These are phyloP conservation scores for cat (Felis catus) DNA, from an alignment of 2,113 vertebrate species.

Conservation along the genomic window DNA sequence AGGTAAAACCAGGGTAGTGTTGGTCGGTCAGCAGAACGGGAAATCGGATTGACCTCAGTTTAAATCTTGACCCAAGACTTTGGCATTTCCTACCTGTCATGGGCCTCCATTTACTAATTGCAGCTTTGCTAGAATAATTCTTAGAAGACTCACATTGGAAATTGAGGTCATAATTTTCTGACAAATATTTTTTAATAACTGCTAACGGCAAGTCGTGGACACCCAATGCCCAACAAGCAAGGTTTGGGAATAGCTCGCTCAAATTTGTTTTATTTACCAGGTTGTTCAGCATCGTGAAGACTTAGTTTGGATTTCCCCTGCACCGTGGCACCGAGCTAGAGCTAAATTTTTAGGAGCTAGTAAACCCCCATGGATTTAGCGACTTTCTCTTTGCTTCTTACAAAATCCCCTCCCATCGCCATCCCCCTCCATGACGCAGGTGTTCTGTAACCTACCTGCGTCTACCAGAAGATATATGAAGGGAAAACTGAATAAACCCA, in stretches of 20 bases:
- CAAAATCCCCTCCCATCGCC: not conserved
- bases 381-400: not conserved
- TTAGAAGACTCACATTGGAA: not conserved
- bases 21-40: not conserved
- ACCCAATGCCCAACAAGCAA: not conserved
- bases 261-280: not conserved
- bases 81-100: not conserved
- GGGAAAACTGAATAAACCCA: not conserved
- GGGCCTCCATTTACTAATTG: not conserved
- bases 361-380: not conserved
- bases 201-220: not conserved
- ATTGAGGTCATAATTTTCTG: not conserved
- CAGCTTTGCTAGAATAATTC: not conserved
- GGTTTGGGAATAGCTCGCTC: not conserved
- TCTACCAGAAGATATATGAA: not conserved
- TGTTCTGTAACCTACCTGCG: not conserved
- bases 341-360: not conserved
- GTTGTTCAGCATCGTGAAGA: not conserved
- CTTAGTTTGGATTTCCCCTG: not conserved
- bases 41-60: not conserved
- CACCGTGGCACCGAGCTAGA: not conserved
- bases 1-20: not conserved
- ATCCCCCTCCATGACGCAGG: fast-evolving
- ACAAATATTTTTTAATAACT: not conserved
- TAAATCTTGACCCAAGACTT: not conserved